These are phyloP conservation scores for Urocynchramus pylzowi DNA, from an alignment of 2,113 vertebrate genomes.

Conservation along the genomic window DNA sequence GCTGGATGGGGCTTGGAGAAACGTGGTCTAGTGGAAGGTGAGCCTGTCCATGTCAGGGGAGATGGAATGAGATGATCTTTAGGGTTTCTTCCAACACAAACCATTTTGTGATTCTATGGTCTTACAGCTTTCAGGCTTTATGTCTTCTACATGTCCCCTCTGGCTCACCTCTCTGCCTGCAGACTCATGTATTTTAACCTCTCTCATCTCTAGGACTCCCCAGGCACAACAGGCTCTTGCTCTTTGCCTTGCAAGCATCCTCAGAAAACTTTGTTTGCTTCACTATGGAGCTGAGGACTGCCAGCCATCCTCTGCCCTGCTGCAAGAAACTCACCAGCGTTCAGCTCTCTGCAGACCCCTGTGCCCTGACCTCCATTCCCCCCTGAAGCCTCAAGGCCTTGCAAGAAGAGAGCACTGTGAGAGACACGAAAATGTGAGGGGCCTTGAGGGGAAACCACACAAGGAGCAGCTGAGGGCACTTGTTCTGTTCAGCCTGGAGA, in stretches of 20 bases:
- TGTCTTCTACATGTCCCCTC: not conserved
- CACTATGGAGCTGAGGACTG: accelerated
- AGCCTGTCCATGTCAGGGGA: not conserved
- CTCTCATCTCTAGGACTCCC: not conserved
- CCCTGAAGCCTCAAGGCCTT: not conserved
- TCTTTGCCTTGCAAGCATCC: not conserved
- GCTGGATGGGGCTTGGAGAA: not conserved
- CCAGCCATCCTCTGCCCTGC: not conserved
- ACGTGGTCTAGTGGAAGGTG: not conserved
- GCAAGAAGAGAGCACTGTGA: not conserved
- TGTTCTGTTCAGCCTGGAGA: not conserved
- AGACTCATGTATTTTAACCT: not conserved
- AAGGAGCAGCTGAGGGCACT: not conserved
- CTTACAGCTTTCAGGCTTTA: not conserved
- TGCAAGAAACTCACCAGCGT: not conserved
- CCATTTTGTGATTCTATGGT: not conserved
- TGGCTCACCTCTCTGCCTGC: not conserved
- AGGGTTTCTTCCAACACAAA: not conserved
- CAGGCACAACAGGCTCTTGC: not conserved
- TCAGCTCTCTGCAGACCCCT: not conserved
- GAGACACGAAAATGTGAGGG: accelerated
- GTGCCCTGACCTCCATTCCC: accelerated
- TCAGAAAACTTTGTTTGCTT: not conserved
- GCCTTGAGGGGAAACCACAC: not conserved
- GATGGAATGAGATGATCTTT: not conserved